Base-by-base conservation (phyloP, 2,797 vertebrate genomes). In the Syngnathus acus region DNA sequence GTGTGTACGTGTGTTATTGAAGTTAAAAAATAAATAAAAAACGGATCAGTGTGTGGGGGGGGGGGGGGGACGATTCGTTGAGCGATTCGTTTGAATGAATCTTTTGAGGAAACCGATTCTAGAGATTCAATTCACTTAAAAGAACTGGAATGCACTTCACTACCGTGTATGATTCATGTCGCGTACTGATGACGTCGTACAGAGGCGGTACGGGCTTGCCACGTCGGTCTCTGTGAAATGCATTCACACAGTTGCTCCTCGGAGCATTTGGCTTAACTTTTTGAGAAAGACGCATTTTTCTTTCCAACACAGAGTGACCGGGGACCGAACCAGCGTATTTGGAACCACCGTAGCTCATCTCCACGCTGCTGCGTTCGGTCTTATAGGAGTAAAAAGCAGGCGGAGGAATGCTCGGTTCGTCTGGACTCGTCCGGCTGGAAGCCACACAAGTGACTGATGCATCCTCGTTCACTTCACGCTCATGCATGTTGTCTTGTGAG, bases 141-240 rank as follows among this genome's bases (percentile, higher is more conserved):
- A 23, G 13, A 10, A 55, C 13, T 3, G 10, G 6, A 4, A 17
- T 48, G 17, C 47, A 48, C 14, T 7, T 37, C 32, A 14, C 21
- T 32, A 40, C 38, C 13, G n/a, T 32, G 26, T 14, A 62, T 16
- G 58, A 40, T 40, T 42, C 58, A 4, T 7, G 89, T 86, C 90
- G 89, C 90, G 1, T 10, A 0, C 2, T 69, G 84, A 91, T 92
- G 89, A 90, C 91, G 90, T 74, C 39, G 0, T 2, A 0, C 59
- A 81, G 82, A 77, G 86, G 86, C 62, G 88, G 86, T 85, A 62
- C 81, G 67, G 75, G n/a, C 89, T 72, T 92, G 91, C 91, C 91
- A 92, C 91, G 91, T 92, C 90, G 90, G 87, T 92, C 78, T 88
- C 78, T 65, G 84, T 82, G 87, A 72, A 86, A 32, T 78, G 80